Base-by-base conservation (phyloP, 2,797 vertebrate species). In the Amblyraja radiata region DNA sequence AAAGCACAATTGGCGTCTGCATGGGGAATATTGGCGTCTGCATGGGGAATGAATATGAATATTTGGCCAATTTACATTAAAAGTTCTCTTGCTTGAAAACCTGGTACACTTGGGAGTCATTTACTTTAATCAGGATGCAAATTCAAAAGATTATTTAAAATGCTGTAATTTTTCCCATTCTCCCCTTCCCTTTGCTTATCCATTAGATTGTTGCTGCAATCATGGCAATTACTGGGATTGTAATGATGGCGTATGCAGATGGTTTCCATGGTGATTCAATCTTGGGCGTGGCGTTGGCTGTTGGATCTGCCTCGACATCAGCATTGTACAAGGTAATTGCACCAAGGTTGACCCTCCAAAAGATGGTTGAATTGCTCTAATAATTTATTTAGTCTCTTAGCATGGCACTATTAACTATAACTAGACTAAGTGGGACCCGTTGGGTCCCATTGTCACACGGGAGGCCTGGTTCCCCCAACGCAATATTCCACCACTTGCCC, bases 231-330 rank as follows among this genome's bases (percentile, higher is more conserved):
- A 99, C 98, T 0, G 99, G 99, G 25, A 99, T 99, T 0, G 99
- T 99, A 36, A 99, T 99, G 99, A 99, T 99, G 98, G 99, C 99
- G 0, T 99, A 99, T 93, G 99, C 98, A 90, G 99, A 99, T 93
- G 98, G 98, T 94, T 99, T 99, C 96, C 98, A 98, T 73, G 97
- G 98, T 0, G 99, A 99, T 95, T 99, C 99, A 1, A 98, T 99
- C 94, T 97, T 99, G 71, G 99, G 99, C 14, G 99, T 99, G 93
- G 98, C 99, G 0, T 96, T 99, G 93, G 99, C 99, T 18, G 99
- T 99, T 93, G 99, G 99, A 93, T 99, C 99, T 1, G 99, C 99
- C 93, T 99, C 98, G 16, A 99, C 99, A 0, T 99, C 98, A 21
- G 99, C 99, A 0, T 95, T 99, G 1, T 99, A 99, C 93, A 99